Conservation (phyloP, 2,888 invertebrate genomes). For the Auanema sp. region DNA sequence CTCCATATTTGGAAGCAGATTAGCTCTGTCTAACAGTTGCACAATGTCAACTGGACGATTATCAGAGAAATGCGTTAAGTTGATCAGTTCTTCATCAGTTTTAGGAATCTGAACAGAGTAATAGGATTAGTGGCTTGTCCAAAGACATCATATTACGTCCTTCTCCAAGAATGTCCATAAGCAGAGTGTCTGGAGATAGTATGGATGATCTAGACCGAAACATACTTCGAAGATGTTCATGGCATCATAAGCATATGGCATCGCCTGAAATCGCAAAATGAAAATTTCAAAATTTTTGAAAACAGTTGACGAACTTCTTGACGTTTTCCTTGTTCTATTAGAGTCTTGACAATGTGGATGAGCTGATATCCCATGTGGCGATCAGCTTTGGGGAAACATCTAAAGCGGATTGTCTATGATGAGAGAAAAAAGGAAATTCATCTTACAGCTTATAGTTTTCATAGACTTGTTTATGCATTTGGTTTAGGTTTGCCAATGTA, state of each 20-base stretch:
- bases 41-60: slow-evolving; percentile 47
- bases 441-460: slow-evolving; percentile 52
- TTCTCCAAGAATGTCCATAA: slow-evolving; percentile 62
- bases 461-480: slow-evolving; percentile 57
- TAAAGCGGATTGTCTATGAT: slow-evolving; percentile 4
- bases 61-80: slow-evolving; percentile 50
- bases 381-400: slow-evolving; percentile 60
- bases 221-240: slow-evolving; percentile 64
- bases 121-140: too few species aligned
- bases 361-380: slow-evolving; percentile 61
- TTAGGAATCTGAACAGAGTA: slow-evolving; percentile 38
- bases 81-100: slow-evolving; percentile 50
- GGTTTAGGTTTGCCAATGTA: slow-evolving; percentile 36
- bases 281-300: too few species aligned
- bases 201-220: slow-evolving; percentile 62
- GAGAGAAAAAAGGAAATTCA: not conserved
- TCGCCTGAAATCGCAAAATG: slow-evolving; percentile 42
- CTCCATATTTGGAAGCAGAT: slow-evolving; percentile 26
- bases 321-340: slow-evolving; percentile 52
- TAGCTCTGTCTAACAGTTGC: slow-evolving; percentile 36
- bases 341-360: slow-evolving; percentile 53
- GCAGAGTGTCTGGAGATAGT: slow-evolving; percentile 61
- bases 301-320: slow-evolving; percentile 31
- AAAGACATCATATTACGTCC: slow-evolving; percentile 26
- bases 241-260: slow-evolving; percentile 61